Evolutionary conservation across 2,797 vertebrate species (phyloP).

Genomic region (Malurus splendens): DNA sequence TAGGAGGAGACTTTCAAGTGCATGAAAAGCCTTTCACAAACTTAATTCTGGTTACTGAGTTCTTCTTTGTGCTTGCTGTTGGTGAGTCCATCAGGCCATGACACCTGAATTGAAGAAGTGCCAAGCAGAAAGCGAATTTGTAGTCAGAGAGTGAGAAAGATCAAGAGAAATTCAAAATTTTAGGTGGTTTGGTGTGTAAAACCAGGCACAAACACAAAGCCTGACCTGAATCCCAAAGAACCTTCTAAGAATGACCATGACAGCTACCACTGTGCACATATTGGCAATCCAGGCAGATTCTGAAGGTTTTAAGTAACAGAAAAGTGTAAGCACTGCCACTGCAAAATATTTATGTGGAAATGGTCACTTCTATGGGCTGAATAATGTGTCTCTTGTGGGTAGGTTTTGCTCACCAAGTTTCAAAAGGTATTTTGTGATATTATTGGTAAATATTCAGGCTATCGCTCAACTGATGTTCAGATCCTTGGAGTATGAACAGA

Average conservation of each 20-base stretch:
- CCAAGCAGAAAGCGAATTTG: not conserved
- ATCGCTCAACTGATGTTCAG: not conserved
- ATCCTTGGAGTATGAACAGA: not conserved
- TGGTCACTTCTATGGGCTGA: not conserved
- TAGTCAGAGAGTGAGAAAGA: not conserved
- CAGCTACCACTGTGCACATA: no score
- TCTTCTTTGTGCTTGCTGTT: not conserved
- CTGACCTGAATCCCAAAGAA: not conserved
- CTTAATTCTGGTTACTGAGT: not conserved
- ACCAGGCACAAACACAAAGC: not conserved
- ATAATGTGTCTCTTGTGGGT: not conserved
- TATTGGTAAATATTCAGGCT: not conserved
- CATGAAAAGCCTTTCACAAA: not conserved
- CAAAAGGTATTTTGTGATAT: not conserved
- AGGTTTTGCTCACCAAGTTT: not conserved
- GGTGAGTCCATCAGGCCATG: not conserved
- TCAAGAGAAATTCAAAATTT: not conserved
- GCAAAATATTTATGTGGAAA: not conserved
- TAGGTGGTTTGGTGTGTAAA: not conserved
- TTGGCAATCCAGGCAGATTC: not conserved
- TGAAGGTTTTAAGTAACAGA: not conserved
- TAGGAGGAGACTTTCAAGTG: not conserved
- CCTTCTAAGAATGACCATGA: not conserved
- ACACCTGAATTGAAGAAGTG: not conserved
- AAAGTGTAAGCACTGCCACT: not conserved